A percentile compares a stretch with the other conserved stretches of the same genome.
These are phyloP conservation scores for Tylochromis polylepis DNA, from an alignment of 2,113 vertebrate species.

Conservation along the genomic window DNA sequence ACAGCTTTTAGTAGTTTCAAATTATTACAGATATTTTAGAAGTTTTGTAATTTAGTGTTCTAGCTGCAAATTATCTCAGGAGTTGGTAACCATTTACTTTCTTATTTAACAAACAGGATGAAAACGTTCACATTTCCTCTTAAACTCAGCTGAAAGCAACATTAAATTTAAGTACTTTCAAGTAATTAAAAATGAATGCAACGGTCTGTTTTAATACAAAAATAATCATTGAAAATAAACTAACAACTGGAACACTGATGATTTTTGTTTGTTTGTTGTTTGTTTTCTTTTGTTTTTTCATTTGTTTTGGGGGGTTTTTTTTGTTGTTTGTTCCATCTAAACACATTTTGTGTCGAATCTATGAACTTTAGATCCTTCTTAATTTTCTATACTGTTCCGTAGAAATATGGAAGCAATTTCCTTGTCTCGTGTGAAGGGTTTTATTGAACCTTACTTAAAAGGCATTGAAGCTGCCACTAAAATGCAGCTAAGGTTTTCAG, in stretches of 20 bases:
- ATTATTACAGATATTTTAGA: background rate
- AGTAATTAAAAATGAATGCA: background rate
- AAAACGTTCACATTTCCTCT: background rate
- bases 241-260: background rate
- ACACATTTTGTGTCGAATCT: background rate
- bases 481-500: background rate
- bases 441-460: background rate
- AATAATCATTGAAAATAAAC: background rate
- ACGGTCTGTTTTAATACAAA: background rate
- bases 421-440: background rate
- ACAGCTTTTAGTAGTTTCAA: background rate
- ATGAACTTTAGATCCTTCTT: background rate
- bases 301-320: too few relatives aligned
- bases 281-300: too few relatives aligned
- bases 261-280: too few relatives aligned
- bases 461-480: constrained; percentile 9
- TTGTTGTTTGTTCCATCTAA: too few relatives aligned
- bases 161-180: background rate
- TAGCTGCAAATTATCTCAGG: background rate
- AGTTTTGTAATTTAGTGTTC: background rate
- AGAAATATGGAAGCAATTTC: constrained; percentile 1
- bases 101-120: background rate
- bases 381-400: background rate
- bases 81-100: background rate
- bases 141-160: background rate